Evolutionary conservation across 1,140 invertebrate genomes (phyloP).

Genomic region (Bacillus rossius): DNA sequence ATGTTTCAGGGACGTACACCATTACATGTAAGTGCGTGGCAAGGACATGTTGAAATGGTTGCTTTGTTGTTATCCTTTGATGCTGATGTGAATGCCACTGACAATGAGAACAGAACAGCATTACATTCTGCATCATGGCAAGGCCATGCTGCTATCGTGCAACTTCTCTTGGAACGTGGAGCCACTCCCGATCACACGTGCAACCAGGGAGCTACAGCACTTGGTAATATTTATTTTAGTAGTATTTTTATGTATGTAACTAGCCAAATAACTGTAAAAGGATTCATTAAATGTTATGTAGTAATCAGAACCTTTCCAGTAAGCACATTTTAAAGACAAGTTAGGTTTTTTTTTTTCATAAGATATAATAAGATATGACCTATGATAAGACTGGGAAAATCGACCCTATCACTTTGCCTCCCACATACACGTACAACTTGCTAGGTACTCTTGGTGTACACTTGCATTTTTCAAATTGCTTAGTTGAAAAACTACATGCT

Average conservation of each 20-base stretch:
- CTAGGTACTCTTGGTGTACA: no score
- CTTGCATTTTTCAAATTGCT: no score
- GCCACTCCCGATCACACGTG: conserved; percentile 85
- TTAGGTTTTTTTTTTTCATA: no score
- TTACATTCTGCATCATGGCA: conserved; percentile 95
- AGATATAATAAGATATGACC: no score
- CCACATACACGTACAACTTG: no score
- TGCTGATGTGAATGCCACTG: conserved; percentile 82
- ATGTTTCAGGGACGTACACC: conserved; percentile 70
- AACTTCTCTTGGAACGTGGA: conserved; percentile 69
- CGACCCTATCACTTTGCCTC: no score
- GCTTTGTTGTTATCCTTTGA: conserved; percentile 69
- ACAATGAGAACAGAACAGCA: conserved; percentile 84
- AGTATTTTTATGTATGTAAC: neutral
- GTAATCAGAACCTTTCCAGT: neutral
- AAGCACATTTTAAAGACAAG: no score
- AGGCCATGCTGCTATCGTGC: conserved; percentile 79
- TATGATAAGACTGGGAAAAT: no score
- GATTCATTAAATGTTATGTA: neutral
- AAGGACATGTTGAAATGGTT: conserved; percentile 87
- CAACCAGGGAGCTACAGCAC: conserved; percentile 88
- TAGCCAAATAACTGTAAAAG: neutral
- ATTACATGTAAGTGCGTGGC: conserved; percentile 91
- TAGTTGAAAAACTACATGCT: no score
- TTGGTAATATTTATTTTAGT: conserved; percentile 47